Percentiles rank a stretch among this genome's conserved stretches.
phyloP scores from a whole-genome alignment of 2,797 vertebrate species.

The Lacerta bilineata region DNA sequence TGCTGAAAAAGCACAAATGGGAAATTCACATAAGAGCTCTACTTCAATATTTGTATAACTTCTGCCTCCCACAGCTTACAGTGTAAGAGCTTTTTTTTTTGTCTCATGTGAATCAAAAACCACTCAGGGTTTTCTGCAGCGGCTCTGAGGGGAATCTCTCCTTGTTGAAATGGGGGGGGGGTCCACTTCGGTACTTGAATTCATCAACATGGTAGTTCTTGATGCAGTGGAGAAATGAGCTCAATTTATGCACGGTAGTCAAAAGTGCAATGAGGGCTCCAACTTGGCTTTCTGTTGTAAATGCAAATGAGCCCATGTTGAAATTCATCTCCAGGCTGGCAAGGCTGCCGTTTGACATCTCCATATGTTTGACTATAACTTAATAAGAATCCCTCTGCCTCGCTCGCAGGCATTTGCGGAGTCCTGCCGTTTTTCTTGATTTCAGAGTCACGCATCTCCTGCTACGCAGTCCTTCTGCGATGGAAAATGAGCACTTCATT shows the following conservation, averaged over 20 bases:
- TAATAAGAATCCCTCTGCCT: background rate
- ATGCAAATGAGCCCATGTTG: constrained; percentile 39
- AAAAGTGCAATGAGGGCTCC: constrained; percentile 10
- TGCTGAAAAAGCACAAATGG: constrained; percentile 59
- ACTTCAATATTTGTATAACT: constrained; percentile 68
- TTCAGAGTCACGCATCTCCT: background rate
- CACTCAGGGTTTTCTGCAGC: constrained; percentile 58
- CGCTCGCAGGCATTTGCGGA: constrained; percentile 1
- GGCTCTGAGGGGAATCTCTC: constrained; percentile 52
- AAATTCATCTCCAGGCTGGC: constrained; percentile 46
- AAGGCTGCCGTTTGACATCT: constrained; percentile 36
- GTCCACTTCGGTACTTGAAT: constrained; percentile 59
- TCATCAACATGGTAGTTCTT: constrained; percentile 61
- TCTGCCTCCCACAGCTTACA: constrained; percentile 61
- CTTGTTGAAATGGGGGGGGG: constrained; percentile 55
- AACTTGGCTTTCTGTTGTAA: constrained; percentile 37
- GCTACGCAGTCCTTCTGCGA: background rate
- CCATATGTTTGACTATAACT: constrained; percentile 35
- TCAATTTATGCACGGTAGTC: constrained; percentile 44
- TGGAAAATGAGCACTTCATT: background rate
- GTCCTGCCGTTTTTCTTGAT: background rate
- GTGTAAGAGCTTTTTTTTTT: constrained; percentile 50
- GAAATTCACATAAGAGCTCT: constrained; percentile 68
- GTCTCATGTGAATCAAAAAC: constrained; percentile 67
- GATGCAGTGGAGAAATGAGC: constrained; percentile 59